A percentile compares a stretch with the other conserved stretches of the same genome.
phyloP scores from a whole-genome alignment of 2,888 invertebrate species.

The Tenthredo notha region DNA sequence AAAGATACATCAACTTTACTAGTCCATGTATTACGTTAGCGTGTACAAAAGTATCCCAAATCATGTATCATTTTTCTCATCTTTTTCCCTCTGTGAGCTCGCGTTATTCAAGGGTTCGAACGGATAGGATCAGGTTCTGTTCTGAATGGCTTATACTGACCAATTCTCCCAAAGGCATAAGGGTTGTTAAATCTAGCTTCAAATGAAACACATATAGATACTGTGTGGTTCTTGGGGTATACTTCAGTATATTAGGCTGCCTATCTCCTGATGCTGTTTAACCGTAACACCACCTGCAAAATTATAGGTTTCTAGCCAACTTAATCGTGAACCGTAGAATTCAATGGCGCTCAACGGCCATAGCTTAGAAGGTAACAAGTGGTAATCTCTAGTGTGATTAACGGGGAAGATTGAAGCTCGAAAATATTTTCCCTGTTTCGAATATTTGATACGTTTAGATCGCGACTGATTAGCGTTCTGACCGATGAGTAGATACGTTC shows the following conservation, averaged over 20 bases:
- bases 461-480: neutral
- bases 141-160: neutral
- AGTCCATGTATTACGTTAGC: neutral
- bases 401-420: neutral
- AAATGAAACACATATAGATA: constrained; percentile 4
- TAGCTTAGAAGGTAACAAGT: neutral
- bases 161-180: constrained; percentile 6
- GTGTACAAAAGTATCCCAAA: neutral
- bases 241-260: neutral
- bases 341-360: neutral
- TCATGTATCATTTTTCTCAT: neutral
- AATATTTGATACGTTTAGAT: neutral
- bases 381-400: neutral
- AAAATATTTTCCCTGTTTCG: neutral
- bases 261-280: neutral
- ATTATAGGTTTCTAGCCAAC: neutral
- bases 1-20: neutral
- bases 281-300: neutral
- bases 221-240: neutral
- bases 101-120: neutral
- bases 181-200: neutral
- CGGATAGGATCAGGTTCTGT: neutral
- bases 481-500: neutral
- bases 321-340: neutral
- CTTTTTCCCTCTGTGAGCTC: neutral